Evolutionary conservation across 2,888 invertebrate species (phyloP), one percentile per base, ranked within the genome.

Genomic region (Clistopyga incitator): DNA sequence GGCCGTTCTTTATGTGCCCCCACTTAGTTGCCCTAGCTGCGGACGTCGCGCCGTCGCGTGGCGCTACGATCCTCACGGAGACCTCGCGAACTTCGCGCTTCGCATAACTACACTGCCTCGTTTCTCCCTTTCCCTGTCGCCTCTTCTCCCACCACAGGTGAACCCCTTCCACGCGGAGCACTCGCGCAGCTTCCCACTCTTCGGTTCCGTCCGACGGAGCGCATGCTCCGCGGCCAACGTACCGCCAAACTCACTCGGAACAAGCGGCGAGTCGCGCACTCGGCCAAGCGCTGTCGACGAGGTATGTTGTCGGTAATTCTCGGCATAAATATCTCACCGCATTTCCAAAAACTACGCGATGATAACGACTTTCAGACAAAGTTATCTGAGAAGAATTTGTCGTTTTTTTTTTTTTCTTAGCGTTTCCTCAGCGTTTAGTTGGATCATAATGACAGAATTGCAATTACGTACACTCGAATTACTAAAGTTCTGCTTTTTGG

Each of bases 41-140:
- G 67, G 59, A 82, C 78, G 71, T 77, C 85, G 88, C 88, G 86
- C 90, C 88, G 91, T 88, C 89, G 88, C 88, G 91, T 92, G 92
- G 92, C 93, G 93, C 92, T 91, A 88, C 90, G 88, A 86, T 84
- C 84, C 86, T 76, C 54, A 88, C 92, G 93, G 93, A 92, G 92
- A 92, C 92, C 93, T 92, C 93, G 92, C 90, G 91, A 92, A 93
- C 91, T 87, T 87, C 74, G 78, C 83, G 81, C 81, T 78, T 86
- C 80, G 64, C 85, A 85, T 85, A 84, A 84, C 86, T 77, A 76
- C 76, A 68, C 38, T 34, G 25, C 42, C n/a, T 64, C 67, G 29
- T 25, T 84, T 47, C 23, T 56, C 56, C 50, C 64, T 79, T 72
- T 34, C 75, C 50, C 54, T 47, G 45, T 10, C 52, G 4, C 59